Evolutionary conservation across 1,140 invertebrate genomes (phyloP).

Genomic region (Drosophila tropicalis): DNA sequence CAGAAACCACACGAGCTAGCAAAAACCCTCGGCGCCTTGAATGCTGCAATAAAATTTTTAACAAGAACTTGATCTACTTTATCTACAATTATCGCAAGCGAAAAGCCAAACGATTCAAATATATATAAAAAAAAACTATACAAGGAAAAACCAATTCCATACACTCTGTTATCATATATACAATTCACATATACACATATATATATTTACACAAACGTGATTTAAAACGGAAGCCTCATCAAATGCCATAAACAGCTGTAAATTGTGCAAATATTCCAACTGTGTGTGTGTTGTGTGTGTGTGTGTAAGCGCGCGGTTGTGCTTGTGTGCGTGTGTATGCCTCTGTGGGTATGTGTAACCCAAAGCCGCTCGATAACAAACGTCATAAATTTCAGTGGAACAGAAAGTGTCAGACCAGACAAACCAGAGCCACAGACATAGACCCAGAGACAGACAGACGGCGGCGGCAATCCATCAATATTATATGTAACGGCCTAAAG

Average conservation of each 20-base stretch:
- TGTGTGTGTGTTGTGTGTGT: slow-evolving; percentile 11
- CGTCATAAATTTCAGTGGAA: slow-evolving; percentile 67
- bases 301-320: background rate
- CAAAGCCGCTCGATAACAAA: slow-evolving; percentile 20
- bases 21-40: slow-evolving; percentile 56
- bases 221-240: slow-evolving; percentile 52
- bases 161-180: background rate
- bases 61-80: slow-evolving; percentile 74
- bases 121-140: slow-evolving; percentile 19
- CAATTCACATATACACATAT: background rate
- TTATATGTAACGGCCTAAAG: slow-evolving; percentile 2
- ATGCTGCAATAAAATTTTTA: slow-evolving; percentile 72
- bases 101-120: slow-evolving; percentile 38
- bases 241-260: slow-evolving; percentile 67
- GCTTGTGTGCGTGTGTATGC: background rate
- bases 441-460: slow-evolving; percentile 46
- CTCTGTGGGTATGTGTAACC: slow-evolving; percentile 25
- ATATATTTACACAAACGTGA: slow-evolving; percentile 70
- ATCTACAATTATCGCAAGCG: slow-evolving; percentile 76
- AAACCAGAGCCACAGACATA: slow-evolving; percentile 5
- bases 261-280: slow-evolving; percentile 75
- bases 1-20: slow-evolving; percentile 34
- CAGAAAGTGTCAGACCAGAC: slow-evolving; percentile 46
- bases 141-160: slow-evolving; percentile 15
- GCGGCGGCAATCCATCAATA: slow-evolving; percentile 70